A percentile compares a stretch with the other conserved stretches of the same genome.
phyloP scores from a whole-genome alignment of 2,797 vertebrate genomes.

The Neosilurus mollespiculum region DNA sequence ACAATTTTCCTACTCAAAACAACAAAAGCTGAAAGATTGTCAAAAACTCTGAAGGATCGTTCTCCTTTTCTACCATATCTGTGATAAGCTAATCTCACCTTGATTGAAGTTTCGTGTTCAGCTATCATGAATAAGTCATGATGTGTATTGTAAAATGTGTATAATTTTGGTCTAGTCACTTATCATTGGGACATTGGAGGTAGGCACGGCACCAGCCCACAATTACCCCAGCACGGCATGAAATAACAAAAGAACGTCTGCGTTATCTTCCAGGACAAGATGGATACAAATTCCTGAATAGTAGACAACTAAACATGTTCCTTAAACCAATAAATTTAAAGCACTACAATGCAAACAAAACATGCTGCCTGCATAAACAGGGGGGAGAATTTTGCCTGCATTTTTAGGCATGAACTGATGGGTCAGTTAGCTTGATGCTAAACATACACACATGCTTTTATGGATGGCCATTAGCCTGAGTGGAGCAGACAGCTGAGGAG shows the following conservation, averaged over 20 bases:
- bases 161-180: constrained; percentile 65
- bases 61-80: background rate
- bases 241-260: constrained; percentile 49
- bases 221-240: constrained; percentile 64
- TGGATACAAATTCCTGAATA: constrained; percentile 27
- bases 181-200: constrained; percentile 65
- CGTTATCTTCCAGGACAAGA: constrained; percentile 26
- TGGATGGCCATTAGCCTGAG: constrained; percentile 37
- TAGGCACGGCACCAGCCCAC: constrained; percentile 64
- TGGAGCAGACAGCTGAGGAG: constrained; percentile 37
- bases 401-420: constrained; percentile 33
- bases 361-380: constrained; percentile 5
- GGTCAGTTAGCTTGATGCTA: constrained; percentile 38
- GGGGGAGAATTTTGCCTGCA: background rate
- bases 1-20: background rate
- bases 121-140: constrained; percentile 68
- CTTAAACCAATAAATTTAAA: constrained; percentile 18
- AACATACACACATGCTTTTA: constrained; percentile 47
- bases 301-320: constrained; percentile 29
- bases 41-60: background rate
- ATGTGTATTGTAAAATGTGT: constrained; percentile 58
- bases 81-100: constrained; percentile 34
- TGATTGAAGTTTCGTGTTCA: constrained; percentile 67
- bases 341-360: constrained; percentile 3
- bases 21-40: background rate